phyloP scores from a whole-genome alignment of 2,888 invertebrate genomes.

The Heliconius ismenius region DNA sequence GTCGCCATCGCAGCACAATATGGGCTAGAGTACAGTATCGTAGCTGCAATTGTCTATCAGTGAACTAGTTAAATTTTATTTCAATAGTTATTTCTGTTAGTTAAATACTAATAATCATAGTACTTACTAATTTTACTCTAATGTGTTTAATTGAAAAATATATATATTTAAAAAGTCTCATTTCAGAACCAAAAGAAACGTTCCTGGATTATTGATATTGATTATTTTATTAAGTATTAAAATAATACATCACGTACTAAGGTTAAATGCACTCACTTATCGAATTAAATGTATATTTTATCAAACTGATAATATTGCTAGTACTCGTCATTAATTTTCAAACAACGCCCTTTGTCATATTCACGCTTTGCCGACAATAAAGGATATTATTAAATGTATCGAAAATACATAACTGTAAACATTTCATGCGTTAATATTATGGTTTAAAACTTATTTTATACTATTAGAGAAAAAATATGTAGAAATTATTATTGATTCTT shows the following conservation, averaged over 20 bases:
- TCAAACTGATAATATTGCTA: constrained; percentile 1
- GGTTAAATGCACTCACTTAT: constrained; percentile 20
- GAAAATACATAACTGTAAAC: not conserved
- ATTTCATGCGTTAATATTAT: not conserved
- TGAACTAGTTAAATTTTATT: not conserved
- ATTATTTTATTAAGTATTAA: not conserved
- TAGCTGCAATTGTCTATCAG: not conserved
- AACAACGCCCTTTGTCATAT: constrained; percentile 9
- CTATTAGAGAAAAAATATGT: not conserved
- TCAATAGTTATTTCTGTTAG: not conserved
- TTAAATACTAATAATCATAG: not conserved
- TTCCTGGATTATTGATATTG: not conserved
- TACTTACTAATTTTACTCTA: not conserved
- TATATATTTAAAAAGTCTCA: no score
- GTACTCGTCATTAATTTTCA: not conserved
- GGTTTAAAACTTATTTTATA: not conserved
- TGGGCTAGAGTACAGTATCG: constrained; percentile 15
- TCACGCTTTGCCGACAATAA: not conserved
- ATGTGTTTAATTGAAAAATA: not conserved
- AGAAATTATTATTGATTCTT: not conserved
- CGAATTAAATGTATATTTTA: constrained; percentile 5
- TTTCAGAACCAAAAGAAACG: not conserved
- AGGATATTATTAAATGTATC: not conserved
- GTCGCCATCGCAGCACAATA: constrained; percentile 34
- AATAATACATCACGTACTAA: not conserved